phyloP scores from a whole-genome alignment of 2,113 vertebrate genomes.

The Neogale vison region DNA sequence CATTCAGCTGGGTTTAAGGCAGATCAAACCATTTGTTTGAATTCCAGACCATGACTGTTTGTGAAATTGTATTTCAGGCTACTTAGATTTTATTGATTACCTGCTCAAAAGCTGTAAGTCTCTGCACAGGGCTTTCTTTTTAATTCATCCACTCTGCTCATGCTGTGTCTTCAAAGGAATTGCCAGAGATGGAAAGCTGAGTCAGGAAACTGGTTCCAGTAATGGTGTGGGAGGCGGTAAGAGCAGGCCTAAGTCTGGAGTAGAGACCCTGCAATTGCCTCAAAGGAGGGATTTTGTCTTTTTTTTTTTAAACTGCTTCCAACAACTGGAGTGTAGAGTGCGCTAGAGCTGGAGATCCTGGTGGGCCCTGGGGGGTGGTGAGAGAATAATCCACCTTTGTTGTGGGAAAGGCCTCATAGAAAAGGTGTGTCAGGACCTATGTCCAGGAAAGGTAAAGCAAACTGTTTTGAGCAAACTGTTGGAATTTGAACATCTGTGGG shows the following conservation, averaged over 20 bases:
- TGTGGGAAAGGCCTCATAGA: neutral
- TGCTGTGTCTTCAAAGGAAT: neutral
- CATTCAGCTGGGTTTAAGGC: neutral
- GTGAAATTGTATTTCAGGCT: slow-evolving; percentile 1
- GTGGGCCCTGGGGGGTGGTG: neutral
- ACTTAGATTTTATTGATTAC: slow-evolving; percentile 2
- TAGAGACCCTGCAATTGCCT: neutral
- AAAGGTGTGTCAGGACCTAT: neutral
- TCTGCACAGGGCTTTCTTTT: neutral
- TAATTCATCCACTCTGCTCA: neutral
- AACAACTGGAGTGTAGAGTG: neutral
- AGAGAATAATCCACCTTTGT: neutral
- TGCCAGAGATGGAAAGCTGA: neutral
- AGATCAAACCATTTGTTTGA: neutral
- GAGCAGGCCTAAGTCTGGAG: neutral
- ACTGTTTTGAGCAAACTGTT: neutral
- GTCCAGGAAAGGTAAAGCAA: neutral
- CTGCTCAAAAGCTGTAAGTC: neutral
- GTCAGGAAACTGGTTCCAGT: neutral
- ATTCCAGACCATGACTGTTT: neutral
- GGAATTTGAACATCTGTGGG: neutral
- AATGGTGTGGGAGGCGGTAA: neutral
- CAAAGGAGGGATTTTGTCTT: neutral
- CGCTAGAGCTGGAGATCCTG: neutral
- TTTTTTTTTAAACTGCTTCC: neutral